A percentile compares a stretch with the other conserved stretches of the same genome.
Evolutionary conservation across 2,888 invertebrate species (phyloP).

Genomic region (Acronicta leporina): DNA sequence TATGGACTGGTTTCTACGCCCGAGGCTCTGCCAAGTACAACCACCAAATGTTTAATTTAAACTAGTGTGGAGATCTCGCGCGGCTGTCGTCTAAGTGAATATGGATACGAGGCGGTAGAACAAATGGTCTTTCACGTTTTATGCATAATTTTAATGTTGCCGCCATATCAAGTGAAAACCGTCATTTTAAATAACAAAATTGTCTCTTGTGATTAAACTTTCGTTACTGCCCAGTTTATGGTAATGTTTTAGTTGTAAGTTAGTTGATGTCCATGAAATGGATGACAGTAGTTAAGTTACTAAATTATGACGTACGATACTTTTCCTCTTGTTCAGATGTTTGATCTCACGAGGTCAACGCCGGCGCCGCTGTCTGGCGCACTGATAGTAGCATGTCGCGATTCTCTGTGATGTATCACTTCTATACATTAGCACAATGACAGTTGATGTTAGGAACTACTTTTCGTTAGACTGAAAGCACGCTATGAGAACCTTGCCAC

Average conservation of each 20-base stretch:
- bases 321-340: constrained; percentile 57
- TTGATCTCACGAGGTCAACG: constrained; percentile 61
- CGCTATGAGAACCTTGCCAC: constrained; percentile 62
- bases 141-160: constrained; percentile 49
- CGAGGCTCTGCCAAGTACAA: constrained; percentile 34
- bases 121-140: constrained; percentile 39
- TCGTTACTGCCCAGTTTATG: constrained; percentile 60
- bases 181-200: constrained; percentile 56
- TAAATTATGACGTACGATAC: constrained; percentile 68
- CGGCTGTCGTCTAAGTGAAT: constrained; percentile 18
- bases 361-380: constrained; percentile 33
- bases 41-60: constrained; percentile 11
- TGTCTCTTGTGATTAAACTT: constrained; percentile 59
- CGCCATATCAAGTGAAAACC: constrained; percentile 66
- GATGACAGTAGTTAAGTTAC: constrained; percentile 73
- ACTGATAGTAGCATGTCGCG: constrained; percentile 22
- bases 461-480: constrained; percentile 44
- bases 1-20: constrained; percentile 51
- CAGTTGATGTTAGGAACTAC: constrained; percentile 32
- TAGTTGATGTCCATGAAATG: constrained; percentile 77
- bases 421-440: constrained; percentile 45
- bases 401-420: constrained; percentile 57
- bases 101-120: constrained; percentile 36
- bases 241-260: constrained; percentile 66
- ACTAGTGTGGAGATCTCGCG: constrained; percentile 12